These are phyloP conservation scores for Eretmocerus hayati DNA, from an alignment of 2,888 invertebrate genomes.

Conservation along the genomic window DNA sequence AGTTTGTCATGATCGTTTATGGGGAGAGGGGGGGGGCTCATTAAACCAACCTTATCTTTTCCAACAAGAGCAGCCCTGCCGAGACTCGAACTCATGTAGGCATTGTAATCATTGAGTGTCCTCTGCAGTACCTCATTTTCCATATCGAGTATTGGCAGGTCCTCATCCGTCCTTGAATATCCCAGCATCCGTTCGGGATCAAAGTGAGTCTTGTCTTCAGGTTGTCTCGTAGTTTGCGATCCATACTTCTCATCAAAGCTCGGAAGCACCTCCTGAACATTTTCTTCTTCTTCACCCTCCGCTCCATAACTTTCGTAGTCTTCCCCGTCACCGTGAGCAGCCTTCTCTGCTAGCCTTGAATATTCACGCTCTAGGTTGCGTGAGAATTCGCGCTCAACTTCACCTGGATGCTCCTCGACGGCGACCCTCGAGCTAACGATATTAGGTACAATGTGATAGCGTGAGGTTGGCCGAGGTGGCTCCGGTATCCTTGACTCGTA, in stretches of 20 bases:
- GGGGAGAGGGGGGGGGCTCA: too few species aligned
- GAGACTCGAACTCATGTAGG: conserved; percentile 33
- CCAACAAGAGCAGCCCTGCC: too few species aligned
- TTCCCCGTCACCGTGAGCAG: conserved; percentile 9
- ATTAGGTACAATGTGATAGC: too few species aligned
- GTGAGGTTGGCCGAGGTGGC: too few species aligned
- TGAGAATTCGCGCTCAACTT: conserved; percentile 36
- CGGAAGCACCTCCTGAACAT: conserved; percentile 7
- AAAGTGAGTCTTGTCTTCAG: too few species aligned
- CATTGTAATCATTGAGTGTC: conserved; percentile 37
- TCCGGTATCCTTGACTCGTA: background rate
- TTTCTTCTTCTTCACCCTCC: conserved; percentile 1
- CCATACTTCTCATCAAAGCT: conserved; percentile 16
- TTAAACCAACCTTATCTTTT: too few species aligned
- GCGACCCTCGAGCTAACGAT: too few species aligned
- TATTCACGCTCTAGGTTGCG: conserved; percentile 35
- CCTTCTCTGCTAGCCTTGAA: background rate
- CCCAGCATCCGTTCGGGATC: conserved; percentile 38
- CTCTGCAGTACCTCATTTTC: conserved; percentile 39
- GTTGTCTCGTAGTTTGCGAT: background rate
- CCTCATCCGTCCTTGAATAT: conserved; percentile 36
- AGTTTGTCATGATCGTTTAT: too few species aligned
- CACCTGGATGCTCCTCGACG: conserved; percentile 22
- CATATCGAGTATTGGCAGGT: conserved; percentile 36
- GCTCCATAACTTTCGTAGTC: conserved; percentile 1